Percentiles rank a stretch among this genome's conserved stretches.
phyloP scores from a whole-genome alignment of 2,888 invertebrate genomes.

The Isoperla grammatica region DNA sequence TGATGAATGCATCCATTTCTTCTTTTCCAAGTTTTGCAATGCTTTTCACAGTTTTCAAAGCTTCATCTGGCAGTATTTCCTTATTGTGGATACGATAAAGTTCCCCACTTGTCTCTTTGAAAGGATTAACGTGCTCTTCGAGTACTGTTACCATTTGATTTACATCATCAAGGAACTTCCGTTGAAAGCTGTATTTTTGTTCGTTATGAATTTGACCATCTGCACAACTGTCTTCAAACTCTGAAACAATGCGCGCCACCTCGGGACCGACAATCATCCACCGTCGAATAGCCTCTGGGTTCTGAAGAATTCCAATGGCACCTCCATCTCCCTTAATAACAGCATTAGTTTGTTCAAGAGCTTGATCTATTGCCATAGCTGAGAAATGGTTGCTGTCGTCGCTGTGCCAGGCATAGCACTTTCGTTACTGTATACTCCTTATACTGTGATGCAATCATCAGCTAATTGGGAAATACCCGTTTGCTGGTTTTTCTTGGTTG shows the following conservation, averaged over 20 bases:
- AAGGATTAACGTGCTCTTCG: not conserved
- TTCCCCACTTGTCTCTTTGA: not conserved
- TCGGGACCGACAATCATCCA: constrained; percentile 19
- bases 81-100: not conserved
- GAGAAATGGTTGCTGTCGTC: constrained; percentile 15
- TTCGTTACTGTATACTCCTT: too few relatives aligned
- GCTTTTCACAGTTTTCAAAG: not conserved
- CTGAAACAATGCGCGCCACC: constrained; percentile 11
- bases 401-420: too few relatives aligned
- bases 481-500: too few relatives aligned
- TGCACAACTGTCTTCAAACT: not conserved
- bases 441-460: too few relatives aligned
- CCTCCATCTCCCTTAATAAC: constrained; percentile 14
- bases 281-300: constrained; percentile 4
- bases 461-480: too few relatives aligned
- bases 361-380: constrained; percentile 18
- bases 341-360: constrained; percentile 16
- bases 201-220: not conserved
- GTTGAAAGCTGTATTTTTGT: not conserved
- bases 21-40: not conserved
- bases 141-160: not conserved
- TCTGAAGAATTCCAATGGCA: not conserved
- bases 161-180: not conserved
- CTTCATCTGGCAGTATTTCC: not conserved
- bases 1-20: not conserved